Evolutionary conservation across 2,113 vertebrate species (phyloP).

Genomic region (Amphilophus citrinellus): DNA sequence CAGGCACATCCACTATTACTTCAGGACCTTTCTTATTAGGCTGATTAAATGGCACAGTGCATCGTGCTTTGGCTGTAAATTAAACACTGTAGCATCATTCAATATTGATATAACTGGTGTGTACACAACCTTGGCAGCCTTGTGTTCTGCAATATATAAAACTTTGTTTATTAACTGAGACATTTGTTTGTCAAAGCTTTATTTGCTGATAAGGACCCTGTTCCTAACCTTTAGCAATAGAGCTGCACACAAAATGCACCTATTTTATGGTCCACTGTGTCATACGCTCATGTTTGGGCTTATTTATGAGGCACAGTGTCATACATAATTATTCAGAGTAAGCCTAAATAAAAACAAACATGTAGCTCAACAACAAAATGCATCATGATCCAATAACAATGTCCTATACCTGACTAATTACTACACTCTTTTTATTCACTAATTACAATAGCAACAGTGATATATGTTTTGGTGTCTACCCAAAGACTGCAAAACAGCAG

Average conservation of each 20-base stretch:
- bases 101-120: not conserved
- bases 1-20: not conserved
- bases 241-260: not conserved
- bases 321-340: not conserved
- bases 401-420: not conserved
- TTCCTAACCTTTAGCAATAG: conserved; percentile 1
- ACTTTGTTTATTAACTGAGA: not conserved
- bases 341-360: not conserved
- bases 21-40: not conserved
- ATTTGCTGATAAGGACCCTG: conserved; percentile 1
- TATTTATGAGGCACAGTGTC: not conserved
- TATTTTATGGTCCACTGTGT: conserved; percentile 4
- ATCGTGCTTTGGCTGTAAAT: not conserved
- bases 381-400: not conserved
- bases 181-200: conserved; percentile 1
- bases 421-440: not conserved
- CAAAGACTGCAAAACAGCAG: not conserved
- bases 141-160: not conserved
- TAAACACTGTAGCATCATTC: not conserved
- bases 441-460: not conserved
- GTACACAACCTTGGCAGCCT: conserved; percentile 4
- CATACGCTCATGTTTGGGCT: not conserved
- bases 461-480: no score
- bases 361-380: not conserved
- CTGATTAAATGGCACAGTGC: not conserved